Evolutionary conservation across 2,888 invertebrate species (phyloP), one percentile per base, ranked within the genome.

Genomic region (Spodoptera picta): DNA sequence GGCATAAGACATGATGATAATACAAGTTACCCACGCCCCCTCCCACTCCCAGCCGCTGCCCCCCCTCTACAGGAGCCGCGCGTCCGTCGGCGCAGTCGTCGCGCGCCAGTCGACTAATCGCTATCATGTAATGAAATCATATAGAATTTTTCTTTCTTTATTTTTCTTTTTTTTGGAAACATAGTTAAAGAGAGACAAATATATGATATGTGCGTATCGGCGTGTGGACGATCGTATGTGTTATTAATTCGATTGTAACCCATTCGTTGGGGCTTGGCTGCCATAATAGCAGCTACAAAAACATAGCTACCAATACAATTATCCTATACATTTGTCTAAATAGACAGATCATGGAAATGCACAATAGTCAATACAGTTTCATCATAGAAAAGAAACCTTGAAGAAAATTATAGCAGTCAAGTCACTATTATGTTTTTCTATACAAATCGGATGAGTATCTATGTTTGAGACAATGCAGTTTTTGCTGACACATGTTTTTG

Each of bases 181-280:
- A 89, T 91, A 92, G 91, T 87, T 83, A 87, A 88, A 88, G 85
- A 89, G 87, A 90, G 86, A 91, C 84, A 85, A 86, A 89, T 90
- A 87, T 90, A 93, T 94, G 93, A 94, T 94, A 93, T 94, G 94
- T 94, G 94, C 93, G 93, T 93, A 92, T 90, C 90, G 88, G 88
- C 88, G 93, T 93, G 92, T 93, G 93, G 90, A 91, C 90, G 88
- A 92, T 85, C 87, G 90, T 92, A 90, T 92, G 92, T 91, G 91
- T 93, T 92, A 86, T 83, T 87, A 79, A 87, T 87, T 90, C 83
- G 77, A 88, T 85, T 92, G 92, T 92, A 90, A 90, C 88, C 82
- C 45, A 48, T 68, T 64, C 23, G 70, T 60, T 67, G 74, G 80
- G 85, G 72, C 67, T 88, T 79, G 85, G 84, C 80, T 88, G 87